phyloP scores from a whole-genome alignment of 2,113 vertebrate species.

The Galemys pyrenaicus region DNA sequence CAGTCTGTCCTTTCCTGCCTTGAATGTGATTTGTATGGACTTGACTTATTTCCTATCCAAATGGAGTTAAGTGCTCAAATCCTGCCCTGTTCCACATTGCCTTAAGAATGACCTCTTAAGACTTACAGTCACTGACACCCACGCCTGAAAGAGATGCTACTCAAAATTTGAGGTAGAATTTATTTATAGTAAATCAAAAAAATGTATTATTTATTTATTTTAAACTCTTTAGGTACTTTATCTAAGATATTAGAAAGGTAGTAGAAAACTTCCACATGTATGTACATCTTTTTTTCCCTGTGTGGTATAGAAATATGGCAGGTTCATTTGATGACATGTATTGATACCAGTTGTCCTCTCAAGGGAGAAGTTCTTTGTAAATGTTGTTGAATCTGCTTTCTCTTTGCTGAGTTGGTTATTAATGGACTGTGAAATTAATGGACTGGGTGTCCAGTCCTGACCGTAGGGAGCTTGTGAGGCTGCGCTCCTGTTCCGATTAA shows the following conservation, averaged over 20 bases:
- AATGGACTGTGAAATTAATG: background rate
- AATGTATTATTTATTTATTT: background rate
- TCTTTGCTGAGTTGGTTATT: background rate
- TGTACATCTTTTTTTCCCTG: background rate
- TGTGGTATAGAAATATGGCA: background rate
- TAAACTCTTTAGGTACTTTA: conserved; percentile 3
- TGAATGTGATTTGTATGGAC: background rate
- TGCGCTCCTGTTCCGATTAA: background rate
- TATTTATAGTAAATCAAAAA: background rate
- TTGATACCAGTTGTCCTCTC: background rate
- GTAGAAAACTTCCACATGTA: background rate
- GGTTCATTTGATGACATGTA: background rate
- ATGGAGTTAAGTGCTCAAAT: background rate
- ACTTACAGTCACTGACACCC: background rate
- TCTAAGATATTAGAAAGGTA: background rate
- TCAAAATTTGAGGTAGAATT: background rate
- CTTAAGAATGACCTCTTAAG: background rate
- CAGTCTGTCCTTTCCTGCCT: background rate
- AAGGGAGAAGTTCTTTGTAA: background rate
- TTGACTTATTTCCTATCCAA: background rate
- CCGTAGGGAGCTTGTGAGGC: background rate
- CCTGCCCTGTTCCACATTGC: background rate
- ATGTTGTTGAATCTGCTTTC: background rate
- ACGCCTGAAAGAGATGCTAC: background rate
- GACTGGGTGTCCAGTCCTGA: background rate